Evolutionary conservation across 2,113 vertebrate genomes (phyloP), one percentile per base, ranked within the genome.

Genomic region (Spea multiplicata): DNA sequence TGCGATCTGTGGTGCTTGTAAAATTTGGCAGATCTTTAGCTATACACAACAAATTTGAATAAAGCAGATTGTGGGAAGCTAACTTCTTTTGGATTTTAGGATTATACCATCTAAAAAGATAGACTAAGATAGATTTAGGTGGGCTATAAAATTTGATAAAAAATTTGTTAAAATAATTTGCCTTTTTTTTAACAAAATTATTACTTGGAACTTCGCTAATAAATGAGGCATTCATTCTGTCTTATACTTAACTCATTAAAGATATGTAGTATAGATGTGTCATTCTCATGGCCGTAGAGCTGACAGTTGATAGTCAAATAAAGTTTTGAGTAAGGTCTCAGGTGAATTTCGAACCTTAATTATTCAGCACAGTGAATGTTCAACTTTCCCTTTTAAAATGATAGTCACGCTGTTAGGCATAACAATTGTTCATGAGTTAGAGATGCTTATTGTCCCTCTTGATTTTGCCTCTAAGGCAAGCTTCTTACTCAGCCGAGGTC

Each of bases 361-460:
- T 92, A 91, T 91, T 91, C 88, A 86, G 84, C 85, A 84, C 46
- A 74, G 87, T 45, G 61, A 78, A 83, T 83, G 81, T 82, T 49
- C 65, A n/a, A 78, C 76, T 82, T 81, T 83, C 73, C 82, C 67
- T 55, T 80, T 88, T 49, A 81, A 88, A 87, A 86, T 89, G 94
- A 94, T 92, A 93, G 89, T 85, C 82, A 82, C 84, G 88, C 88
- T 86, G 89, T 84, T 89, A 86, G 90, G 91, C 84, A 84, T 85
- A 84, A 85, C 94, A 93, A 95, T 93, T 92, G 90, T 90, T 88
- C 90, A 62, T 90, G 92, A 96, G 88, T 90, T 89, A 92, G 93
- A 82, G 82, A 66, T 84, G 87, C 90, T 90, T 90, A 93, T 89
- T 91, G 90, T 92, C 90, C 89, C 84, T 83, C 93, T 93, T 88